Percentiles rank a stretch among this genome's conserved stretches.
phyloP scores from a whole-genome alignment of 1,140 invertebrate species.

The Hirudo medicinalis region DNA sequence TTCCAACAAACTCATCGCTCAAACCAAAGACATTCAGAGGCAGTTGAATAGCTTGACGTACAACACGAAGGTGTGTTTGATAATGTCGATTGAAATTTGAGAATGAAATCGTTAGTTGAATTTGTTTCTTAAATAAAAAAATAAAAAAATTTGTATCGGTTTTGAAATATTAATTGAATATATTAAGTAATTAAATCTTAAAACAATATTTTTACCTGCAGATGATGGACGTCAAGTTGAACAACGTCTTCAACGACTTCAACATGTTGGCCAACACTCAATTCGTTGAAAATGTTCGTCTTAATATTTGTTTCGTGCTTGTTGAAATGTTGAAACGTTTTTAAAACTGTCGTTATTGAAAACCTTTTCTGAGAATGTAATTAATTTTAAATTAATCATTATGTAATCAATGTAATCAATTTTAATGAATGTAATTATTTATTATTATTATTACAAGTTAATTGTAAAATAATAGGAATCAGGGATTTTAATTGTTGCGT shows the following conservation, averaged over 20 bases:
- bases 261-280: slow-evolving; percentile 2
- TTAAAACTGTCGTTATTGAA: too few species aligned
- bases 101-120: background rate
- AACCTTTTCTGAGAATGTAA: too few species aligned
- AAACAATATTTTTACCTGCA: background rate
- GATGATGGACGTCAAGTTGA: background rate
- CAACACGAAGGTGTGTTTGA: background rate
- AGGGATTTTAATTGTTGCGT: background rate
- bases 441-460: too few species aligned
- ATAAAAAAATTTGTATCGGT: background rate
- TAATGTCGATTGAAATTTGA: background rate
- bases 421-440: too few species aligned
- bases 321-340: too few species aligned
- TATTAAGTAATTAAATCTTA: too few species aligned
- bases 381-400: too few species aligned
- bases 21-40: background rate
- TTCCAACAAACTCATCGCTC: background rate
- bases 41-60: background rate
- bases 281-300: slow-evolving; percentile 7
- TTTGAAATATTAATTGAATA: background rate
- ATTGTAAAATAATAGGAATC: too few species aligned
- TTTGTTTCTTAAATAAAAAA: background rate
- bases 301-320: background rate
- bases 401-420: too few species aligned
- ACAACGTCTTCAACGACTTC: background rate